Evolutionary conservation across 2,797 vertebrate species (phyloP).

Genomic region (Rhabdophis nuchalis): DNA sequence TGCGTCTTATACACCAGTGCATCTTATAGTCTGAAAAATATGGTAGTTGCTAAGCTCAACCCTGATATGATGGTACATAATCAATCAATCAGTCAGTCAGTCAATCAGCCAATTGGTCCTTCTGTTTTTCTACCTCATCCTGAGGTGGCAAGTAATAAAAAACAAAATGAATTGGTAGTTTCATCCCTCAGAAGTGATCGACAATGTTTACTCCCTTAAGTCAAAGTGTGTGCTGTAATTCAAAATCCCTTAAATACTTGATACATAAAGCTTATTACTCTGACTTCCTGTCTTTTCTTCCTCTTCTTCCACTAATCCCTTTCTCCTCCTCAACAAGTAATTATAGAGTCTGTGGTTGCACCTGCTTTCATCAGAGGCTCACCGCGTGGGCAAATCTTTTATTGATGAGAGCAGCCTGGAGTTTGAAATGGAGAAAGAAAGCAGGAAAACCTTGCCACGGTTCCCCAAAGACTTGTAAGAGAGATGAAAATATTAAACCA

Average conservation of each 20-base stretch:
- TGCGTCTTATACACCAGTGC: too few species aligned
- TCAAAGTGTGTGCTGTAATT: slow-evolving; percentile 64
- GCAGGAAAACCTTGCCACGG: slow-evolving; percentile 40
- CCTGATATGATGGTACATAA: background rate
- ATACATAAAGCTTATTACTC: slow-evolving; percentile 7
- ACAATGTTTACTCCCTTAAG: slow-evolving; percentile 40
- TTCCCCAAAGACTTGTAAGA: slow-evolving; percentile 55
- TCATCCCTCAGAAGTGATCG: slow-evolving; percentile 51
- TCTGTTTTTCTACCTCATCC: background rate
- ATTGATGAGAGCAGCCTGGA: slow-evolving; percentile 67
- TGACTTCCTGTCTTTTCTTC: slow-evolving; percentile 7
- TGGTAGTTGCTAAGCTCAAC: too few species aligned
- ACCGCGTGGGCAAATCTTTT: slow-evolving; percentile 66
- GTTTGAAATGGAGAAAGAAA: slow-evolving; percentile 53
- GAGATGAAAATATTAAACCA: slow-evolving; percentile 62
- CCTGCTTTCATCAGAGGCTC: slow-evolving; percentile 63
- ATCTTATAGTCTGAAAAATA: too few species aligned
- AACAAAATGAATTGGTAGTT: slow-evolving; percentile 58
- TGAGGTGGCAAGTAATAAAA: slow-evolving; percentile 14
- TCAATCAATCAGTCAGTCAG: background rate
- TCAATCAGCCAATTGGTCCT: background rate
- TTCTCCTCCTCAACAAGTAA: slow-evolving; percentile 61
- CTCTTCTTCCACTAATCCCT: background rate
- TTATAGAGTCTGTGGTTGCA: slow-evolving; percentile 69
- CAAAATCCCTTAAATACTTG: background rate